Evolutionary conservation across 2,888 invertebrate genomes (phyloP), one percentile per base, ranked within the genome.

Genomic region (Sepioteuthis lessoniana): DNA sequence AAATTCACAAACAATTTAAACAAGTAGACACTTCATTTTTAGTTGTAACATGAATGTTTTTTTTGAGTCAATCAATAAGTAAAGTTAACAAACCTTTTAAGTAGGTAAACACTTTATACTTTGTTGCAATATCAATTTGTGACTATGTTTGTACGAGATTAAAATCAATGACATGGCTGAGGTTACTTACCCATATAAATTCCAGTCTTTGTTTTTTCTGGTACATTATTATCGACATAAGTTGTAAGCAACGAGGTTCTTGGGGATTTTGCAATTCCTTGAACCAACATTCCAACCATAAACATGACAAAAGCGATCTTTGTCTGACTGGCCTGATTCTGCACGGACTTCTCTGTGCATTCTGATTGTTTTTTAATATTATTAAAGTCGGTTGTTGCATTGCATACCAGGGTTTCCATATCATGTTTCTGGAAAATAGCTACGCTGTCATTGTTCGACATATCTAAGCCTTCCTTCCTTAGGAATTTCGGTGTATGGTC

Each of bases 251-350:
- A 94, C 8, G 96, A 94, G 5, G 95, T 94, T 10, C 96, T 91
- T 0, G 96, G 96, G 0, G 96, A 94, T 92, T 96, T 96, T 35
- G 95, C 96, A 8, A 96, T 90, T 3, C 96, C 96, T 93, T 96
- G 95, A 13, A 95, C 90, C 31, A 94, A 60, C 94, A 95, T 95
- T 0, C 95, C 94, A 3, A 94, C 35, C 55, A 94, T 94, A n/a
- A 95, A 95, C 60, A 95, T 47, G 47, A 94, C 76, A 16, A 91
- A 37, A 31, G 93, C 90, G 38, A 76, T 94, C 7, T 37, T 55
- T 37, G 42, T 35, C 25, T n/a, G 37, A 13, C 46, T 28, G 16
- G 92, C 92, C 31, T 92, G 47, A 13, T n/a, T 46, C n/a, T 92
- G 42, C 1, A 42, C 42, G 28, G 5, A 8, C 19, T 46, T 8